A percentile compares a stretch with the other conserved stretches of the same genome.
Evolutionary conservation across 2,113 vertebrate species (phyloP).

Genomic region (Corythoichthys haematopterus): DNA sequence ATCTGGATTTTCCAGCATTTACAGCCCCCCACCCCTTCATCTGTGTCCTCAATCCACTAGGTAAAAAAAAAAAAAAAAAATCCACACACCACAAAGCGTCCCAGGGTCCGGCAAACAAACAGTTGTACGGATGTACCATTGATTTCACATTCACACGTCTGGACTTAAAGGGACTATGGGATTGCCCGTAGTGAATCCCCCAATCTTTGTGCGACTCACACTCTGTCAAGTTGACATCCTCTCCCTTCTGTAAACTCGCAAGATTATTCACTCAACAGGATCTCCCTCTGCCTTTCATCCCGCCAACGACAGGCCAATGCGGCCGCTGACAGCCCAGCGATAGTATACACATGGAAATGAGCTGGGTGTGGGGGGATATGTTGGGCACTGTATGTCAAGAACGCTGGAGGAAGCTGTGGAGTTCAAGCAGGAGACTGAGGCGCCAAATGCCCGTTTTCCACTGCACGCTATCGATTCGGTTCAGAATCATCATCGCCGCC

Average conservation of each 20-base stretch:
- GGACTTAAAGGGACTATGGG: conserved; percentile 70
- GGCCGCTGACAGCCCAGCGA: conserved; percentile 69
- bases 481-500: background rate
- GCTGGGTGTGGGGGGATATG: conserved; percentile 20
- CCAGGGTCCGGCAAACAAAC: conserved; percentile 71
- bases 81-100: conserved; percentile 63
- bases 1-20: conserved; percentile 53
- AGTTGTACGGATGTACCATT: conserved; percentile 78
- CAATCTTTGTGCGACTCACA: conserved; percentile 70
- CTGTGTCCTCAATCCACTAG: conserved; percentile 65
- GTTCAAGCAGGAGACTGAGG: conserved; percentile 39
- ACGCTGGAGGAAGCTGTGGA: conserved; percentile 44
- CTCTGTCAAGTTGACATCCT: conserved; percentile 74
- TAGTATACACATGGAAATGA: conserved; percentile 77
- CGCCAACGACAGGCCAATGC: conserved; percentile 70
- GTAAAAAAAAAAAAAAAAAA: conserved; percentile 41
- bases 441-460: conserved; percentile 16
- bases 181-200: conserved; percentile 67
- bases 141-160: conserved; percentile 80
- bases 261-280: conserved; percentile 80
- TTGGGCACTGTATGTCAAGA: conserved; percentile 61
- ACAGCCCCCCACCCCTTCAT: conserved; percentile 31
- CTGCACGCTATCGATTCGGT: background rate
- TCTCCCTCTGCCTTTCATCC: conserved; percentile 72
- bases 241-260: conserved; percentile 73